A percentile compares a stretch with the other conserved stretches of the same genome.
These are phyloP conservation scores for Chloropsis hardwickii DNA, from an alignment of 2,113 vertebrate genomes.

Conservation along the genomic window DNA sequence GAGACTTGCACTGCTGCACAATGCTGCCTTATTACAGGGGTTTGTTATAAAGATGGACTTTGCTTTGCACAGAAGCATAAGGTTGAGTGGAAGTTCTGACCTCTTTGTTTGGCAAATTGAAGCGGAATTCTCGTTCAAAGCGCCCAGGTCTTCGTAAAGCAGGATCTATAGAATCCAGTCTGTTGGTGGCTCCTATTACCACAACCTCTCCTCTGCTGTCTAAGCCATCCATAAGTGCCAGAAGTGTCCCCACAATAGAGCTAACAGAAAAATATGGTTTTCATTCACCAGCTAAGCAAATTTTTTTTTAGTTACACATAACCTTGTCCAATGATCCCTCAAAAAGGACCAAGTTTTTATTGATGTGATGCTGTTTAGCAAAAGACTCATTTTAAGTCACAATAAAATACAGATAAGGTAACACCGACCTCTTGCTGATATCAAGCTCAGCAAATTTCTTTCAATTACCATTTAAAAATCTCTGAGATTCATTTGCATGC, in stretches of 20 bases:
- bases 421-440: not conserved
- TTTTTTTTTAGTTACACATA: not conserved
- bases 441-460: not conserved
- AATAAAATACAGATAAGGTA: not conserved
- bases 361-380: not conserved
- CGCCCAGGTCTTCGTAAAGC: conserved; percentile 91
- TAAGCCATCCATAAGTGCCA: conserved; percentile 93
- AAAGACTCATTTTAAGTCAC: not conserved
- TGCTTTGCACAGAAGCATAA: not conserved
- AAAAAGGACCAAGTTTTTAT: not conserved
- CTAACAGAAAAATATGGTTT: conserved; percentile 52
- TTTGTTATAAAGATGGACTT: not conserved
- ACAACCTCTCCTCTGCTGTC: conserved; percentile 89
- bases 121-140: conserved; percentile 93
- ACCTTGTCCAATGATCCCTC: not conserved
- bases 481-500: not conserved
- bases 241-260: conserved; percentile 90
- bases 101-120: conserved; percentile 88
- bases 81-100: conserved; percentile 62
- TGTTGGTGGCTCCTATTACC: conserved; percentile 93
- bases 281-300: not conserved
- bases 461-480: not conserved
- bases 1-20: not conserved
- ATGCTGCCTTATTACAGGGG: not conserved
- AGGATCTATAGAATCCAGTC: conserved; percentile 91